Conservation (phyloP, 2,113 vertebrate species). For the Gnathonemus longibarbis region DNA sequence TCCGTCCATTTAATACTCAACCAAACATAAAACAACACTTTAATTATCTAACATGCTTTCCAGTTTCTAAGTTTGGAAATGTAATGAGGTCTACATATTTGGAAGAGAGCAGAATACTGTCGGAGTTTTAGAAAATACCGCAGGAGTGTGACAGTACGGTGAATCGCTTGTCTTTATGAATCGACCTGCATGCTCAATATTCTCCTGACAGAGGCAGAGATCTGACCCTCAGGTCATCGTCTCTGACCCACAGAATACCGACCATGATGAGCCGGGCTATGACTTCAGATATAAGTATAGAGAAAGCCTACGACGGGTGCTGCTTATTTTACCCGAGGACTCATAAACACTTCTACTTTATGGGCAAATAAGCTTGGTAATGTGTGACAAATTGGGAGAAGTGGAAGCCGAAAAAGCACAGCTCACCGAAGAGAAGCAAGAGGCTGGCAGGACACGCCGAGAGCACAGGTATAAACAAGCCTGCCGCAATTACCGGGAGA, state of each 20-base stretch:
- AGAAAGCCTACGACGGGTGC: background rate
- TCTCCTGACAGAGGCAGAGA: background rate
- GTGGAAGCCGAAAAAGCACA: background rate
- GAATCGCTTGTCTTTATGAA: background rate
- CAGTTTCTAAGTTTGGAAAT: background rate
- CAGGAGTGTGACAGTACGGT: background rate
- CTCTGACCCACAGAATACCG: background rate
- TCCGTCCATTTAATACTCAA: background rate
- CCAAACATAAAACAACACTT: background rate
- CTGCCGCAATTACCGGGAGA: constrained; percentile 25
- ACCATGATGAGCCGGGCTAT: background rate
- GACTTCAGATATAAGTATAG: background rate
- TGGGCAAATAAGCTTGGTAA: constrained; percentile 8
- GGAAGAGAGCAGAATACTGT: background rate
- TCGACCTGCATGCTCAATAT: background rate
- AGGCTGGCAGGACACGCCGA: constrained; percentile 4
- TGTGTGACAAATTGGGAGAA: background rate
- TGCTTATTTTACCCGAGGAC: background rate
- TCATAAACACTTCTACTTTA: background rate
- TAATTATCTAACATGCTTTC: background rate
- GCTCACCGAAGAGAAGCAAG: background rate
- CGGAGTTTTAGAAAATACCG: background rate
- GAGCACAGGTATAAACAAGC: constrained; percentile 11
- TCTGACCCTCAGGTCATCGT: background rate
- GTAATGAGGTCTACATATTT: background rate